A percentile compares a stretch with the other conserved stretches of the same genome.
These are phyloP conservation scores for Belonocnema kinseyi DNA, from an alignment of 1,140 invertebrate genomes.

Conservation along the genomic window DNA sequence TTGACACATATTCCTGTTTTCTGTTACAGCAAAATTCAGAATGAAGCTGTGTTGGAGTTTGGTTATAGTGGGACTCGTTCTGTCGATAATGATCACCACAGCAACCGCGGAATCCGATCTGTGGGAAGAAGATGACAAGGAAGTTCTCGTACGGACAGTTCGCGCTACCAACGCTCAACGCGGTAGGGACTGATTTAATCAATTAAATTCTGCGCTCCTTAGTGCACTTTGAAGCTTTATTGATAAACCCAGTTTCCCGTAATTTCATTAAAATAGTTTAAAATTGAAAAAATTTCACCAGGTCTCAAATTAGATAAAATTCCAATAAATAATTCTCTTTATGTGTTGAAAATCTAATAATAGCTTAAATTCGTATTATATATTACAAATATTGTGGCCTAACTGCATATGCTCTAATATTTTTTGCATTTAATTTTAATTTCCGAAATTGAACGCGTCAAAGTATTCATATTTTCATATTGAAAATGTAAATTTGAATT, in stretches of 20 bases:
- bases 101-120: constrained; percentile 65
- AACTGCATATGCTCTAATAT: too few species aligned
- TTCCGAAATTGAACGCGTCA: too few species aligned
- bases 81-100: constrained; percentile 64
- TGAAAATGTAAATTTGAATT: too few species aligned
- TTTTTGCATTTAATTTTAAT: too few species aligned
- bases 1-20: constrained; percentile 30
- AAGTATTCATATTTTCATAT: too few species aligned
- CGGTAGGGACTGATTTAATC: constrained; percentile 67
- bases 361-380: too few species aligned
- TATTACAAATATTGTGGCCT: too few species aligned
- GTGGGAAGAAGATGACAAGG: constrained; percentile 83
- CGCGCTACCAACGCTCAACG: constrained; percentile 83
- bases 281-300: background rate
- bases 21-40: constrained; percentile 58
- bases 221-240: background rate
- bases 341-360: too few species aligned
- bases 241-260: background rate
- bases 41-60: constrained; percentile 75
- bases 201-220: constrained; percentile 3
- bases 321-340: too few species aligned
- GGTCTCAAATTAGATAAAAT: too few species aligned
- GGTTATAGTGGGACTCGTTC: constrained; percentile 62
- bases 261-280: background rate
- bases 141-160: constrained; percentile 84